Base-by-base conservation (phyloP, 2,113 vertebrate genomes). In the Oryzias curvinotus region DNA sequence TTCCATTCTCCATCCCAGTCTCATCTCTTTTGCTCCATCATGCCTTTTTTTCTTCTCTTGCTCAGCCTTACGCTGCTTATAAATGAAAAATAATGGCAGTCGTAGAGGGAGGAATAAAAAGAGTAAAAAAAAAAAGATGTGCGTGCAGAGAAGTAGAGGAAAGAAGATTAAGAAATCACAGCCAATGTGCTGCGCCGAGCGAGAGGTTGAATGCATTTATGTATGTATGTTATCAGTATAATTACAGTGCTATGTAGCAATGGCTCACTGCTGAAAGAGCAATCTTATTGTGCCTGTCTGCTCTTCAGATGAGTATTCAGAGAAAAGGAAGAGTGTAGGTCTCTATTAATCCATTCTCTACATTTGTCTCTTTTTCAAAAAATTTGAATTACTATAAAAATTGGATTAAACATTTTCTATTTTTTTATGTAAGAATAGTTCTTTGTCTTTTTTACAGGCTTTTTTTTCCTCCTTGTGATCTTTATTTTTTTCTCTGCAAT, bases 11-110 rank as follows among this genome's bases (percentile, higher is more conserved):
- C 41, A 59, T 65, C 49, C 54, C 46, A 51, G 48, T 71, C 44
- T 81, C 52, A 50, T 52, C 54, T 62, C 71, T 59, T 68, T 76
- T 19, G 19, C 52, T 62, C 73, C 43, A 62, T 71, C 64, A 17
- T 47, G 46, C 57, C 66, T 65, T 48, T 64, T 62, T 69, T 49
- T 57, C 56, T 65, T 52, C 67, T 66, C 67, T 57, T 52, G 7
- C 63, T 64, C 77, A 52, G 71, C 59, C 86, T 50, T 73, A 21
- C 85, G 66, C 85, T 83, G 81, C 86, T 90, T 90, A 92, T 91
- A 87, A 91, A 92, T 92, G 87, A 90, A 91, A 91, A 91, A 90
- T 89, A 91, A 91, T 91, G 88, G 90, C 89, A 76, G 76, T 83
- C 74, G 73, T 84, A 90, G 82, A 81, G 80, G 85, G 81, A 85